Base-by-base conservation (phyloP, 2,113 vertebrate species). In the Plectropomus leopardus region DNA sequence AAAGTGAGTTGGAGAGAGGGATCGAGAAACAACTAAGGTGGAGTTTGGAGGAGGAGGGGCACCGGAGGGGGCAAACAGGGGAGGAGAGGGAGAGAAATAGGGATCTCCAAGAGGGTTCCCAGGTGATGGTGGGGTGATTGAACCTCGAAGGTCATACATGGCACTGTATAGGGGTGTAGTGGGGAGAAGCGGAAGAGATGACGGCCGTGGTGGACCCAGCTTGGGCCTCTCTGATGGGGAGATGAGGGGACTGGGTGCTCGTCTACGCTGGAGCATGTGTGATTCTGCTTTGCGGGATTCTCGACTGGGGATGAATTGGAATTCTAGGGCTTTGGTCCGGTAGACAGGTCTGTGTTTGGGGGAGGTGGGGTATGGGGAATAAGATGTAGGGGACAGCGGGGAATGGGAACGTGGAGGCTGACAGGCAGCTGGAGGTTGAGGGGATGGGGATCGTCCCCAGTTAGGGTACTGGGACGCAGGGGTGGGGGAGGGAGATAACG, bases 141-240 rank as follows among this genome's bases (percentile, higher is more conserved):
- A 94, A 71, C 94, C 94, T 1, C 94, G 89, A 24, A 96, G 85
- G 91, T 97, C 90, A 2, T 95, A 95, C 4, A 95, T 83, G 77
- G 94, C 94, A 51, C 95, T 95, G 87, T 95, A 95, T 4, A 96
- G 90, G 3, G 94, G 94, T 0, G 93, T 66, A 16, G 96, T 96
- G 75, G 97, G 96, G 82, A 98, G 95, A 69, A 97, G 96, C 4
- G 97, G 97, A 24, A 97, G 95, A 55, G 97, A 97, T 0, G 97
- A 97, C 10, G 97, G 97, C 21, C 97, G 93, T 5, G 97, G 96
- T 0, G 96, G 96, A 59, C 94, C 96, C 65, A 94, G 69, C 82
- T 95, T 96, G 83, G 96, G 94, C 34, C 94, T 94, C 80, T 97
- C 96, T 21, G 96, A 91, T 0, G 96, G 96, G 59, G 96, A 96